These are phyloP conservation scores for Malthinus seriepunctatus DNA, from an alignment of 2,888 invertebrate species.

Conservation along the genomic window DNA sequence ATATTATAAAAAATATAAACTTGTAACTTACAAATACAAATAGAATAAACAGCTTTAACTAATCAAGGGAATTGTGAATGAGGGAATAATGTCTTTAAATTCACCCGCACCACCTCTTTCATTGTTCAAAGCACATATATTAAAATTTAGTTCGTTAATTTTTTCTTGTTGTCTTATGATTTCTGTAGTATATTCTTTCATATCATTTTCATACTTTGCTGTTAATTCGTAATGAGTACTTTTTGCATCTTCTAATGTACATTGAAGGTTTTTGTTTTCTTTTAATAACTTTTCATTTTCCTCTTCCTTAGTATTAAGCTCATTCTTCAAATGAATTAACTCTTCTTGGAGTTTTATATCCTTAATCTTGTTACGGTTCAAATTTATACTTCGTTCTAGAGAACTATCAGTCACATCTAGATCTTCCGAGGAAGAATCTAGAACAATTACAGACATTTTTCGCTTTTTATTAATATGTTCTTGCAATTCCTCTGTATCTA, in stretches of 20 bases:
- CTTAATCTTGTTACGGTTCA: no score
- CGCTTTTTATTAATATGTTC: slow-evolving; percentile 1
- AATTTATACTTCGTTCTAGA: background rate
- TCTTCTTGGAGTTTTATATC: background rate
- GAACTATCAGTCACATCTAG: background rate
- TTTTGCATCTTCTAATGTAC: slow-evolving; percentile 10
- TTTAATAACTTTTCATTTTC: background rate
- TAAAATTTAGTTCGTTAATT: background rate
- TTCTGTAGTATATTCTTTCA: background rate
- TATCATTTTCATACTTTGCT: background rate
- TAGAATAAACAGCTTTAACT: no score
- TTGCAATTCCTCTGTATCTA: background rate
- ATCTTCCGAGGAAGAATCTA: background rate
- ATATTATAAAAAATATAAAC: no score
- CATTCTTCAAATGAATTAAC: background rate
- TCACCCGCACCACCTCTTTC: background rate
- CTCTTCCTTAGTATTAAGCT: background rate
- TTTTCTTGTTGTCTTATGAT: slow-evolving; percentile 1
- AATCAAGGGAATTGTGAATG: no score
- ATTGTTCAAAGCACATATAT: background rate
- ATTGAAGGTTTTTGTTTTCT: background rate
- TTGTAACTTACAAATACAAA: no score
- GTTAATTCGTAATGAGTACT: slow-evolving; percentile 1
- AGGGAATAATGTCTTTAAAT: no score
- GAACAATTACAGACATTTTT: slow-evolving; percentile 1